These are phyloP conservation scores for Leistus spinibarbis DNA, from an alignment of 2,888 invertebrate genomes.

Conservation along the genomic window DNA sequence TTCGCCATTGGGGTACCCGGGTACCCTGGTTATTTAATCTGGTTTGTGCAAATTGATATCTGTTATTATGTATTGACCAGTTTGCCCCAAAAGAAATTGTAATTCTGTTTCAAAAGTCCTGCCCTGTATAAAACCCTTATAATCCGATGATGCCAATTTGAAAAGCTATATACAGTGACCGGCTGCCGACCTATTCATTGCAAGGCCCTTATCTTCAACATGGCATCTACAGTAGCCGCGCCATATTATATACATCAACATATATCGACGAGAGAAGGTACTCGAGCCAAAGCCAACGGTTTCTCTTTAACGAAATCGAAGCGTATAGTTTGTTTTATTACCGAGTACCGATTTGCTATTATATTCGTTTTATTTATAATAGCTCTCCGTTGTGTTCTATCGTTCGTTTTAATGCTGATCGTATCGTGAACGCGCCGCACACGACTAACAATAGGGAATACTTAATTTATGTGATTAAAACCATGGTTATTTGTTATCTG, in stretches of 20 bases:
- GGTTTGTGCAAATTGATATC: too few species aligned
- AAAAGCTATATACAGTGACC: conserved; percentile 20
- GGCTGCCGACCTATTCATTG: conserved; percentile 29
- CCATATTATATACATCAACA: conserved; percentile 36
- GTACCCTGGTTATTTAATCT: neutral
- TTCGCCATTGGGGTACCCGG: neutral
- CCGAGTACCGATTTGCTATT: neutral
- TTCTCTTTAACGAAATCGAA: conserved; percentile 4
- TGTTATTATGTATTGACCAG: too few species aligned
- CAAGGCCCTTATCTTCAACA: conserved; percentile 26
- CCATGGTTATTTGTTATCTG: conserved; percentile 30
- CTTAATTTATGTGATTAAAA: conserved; percentile 38
- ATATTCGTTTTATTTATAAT: neutral
- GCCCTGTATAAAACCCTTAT: conserved; percentile 20
- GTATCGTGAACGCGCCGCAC: neutral
- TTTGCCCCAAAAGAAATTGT: too few species aligned
- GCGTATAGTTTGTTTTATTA: neutral
- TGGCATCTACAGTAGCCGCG: conserved; percentile 34
- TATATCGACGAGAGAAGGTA: conserved; percentile 9
- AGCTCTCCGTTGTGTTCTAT: neutral
- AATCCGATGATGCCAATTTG: conserved; percentile 36
- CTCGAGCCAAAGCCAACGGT: conserved; percentile 4
- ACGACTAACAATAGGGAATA: conserved; percentile 23
- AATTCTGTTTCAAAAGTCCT: too few species aligned
- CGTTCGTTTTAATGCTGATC: neutral